These are phyloP conservation scores for Synergus itoensis DNA, from an alignment of 2,888 invertebrate genomes.

Conservation along the genomic window DNA sequence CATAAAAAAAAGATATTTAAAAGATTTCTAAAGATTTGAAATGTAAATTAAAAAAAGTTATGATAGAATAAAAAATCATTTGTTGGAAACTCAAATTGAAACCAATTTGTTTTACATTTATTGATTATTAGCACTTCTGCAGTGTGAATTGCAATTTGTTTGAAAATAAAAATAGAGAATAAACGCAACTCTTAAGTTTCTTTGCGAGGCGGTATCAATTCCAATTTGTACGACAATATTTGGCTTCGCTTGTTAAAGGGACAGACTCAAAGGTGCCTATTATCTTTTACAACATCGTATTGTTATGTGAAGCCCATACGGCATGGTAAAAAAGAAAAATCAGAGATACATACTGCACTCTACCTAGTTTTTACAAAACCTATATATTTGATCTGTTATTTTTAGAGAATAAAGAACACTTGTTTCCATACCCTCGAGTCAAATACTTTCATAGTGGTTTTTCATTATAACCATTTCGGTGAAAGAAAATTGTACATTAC, in stretches of 20 bases:
- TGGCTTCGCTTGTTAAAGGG: constrained; percentile 25
- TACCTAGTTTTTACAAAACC: background rate
- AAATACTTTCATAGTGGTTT: background rate
- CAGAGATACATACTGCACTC: background rate
- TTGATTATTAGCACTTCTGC: background rate
- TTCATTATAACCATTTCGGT: background rate
- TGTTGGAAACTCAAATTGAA: no score
- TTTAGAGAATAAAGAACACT: constrained; percentile 1
- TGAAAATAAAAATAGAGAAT: background rate
- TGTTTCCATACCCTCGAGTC: background rate
- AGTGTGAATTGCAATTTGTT: background rate
- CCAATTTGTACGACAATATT: constrained; percentile 4
- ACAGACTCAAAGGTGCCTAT: constrained; percentile 19
- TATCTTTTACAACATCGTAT: constrained; percentile 36
- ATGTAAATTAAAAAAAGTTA: background rate
- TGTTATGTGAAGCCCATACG: background rate
- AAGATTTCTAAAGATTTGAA: background rate
- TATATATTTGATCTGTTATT: background rate
- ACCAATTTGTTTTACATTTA: background rate
- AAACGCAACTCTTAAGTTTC: background rate
- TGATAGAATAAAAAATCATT: background rate
- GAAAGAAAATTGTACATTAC: background rate
- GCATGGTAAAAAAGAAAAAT: background rate
- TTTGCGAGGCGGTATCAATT: background rate
- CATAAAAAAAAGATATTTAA: background rate